Conservation (phyloP, 2,797 vertebrate species). For the Notolabrus celidotus region DNA sequence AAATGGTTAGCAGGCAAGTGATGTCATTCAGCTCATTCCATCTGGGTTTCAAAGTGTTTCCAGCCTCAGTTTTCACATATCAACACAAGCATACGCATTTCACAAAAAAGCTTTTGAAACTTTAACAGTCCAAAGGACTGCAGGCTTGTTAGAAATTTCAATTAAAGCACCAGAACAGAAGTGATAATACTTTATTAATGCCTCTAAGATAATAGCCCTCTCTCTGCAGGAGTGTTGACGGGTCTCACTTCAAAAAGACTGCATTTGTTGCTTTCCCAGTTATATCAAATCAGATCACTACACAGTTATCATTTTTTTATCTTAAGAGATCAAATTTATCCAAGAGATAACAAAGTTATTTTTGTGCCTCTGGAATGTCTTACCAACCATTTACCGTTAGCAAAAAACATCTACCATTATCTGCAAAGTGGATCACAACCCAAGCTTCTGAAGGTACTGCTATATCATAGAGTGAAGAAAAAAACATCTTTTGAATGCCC, state of each 20-base stretch:
- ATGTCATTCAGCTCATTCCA: conserved; percentile 47
- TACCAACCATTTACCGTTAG: not conserved
- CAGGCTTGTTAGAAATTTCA: conserved; percentile 57
- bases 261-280: conserved; percentile 22
- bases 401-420: not conserved
- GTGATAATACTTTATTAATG: conserved; percentile 64
- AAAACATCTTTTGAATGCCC: not conserved
- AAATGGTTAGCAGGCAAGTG: conserved; percentile 47
- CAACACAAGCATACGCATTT: conserved; percentile 45
- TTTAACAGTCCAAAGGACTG: conserved; percentile 53
- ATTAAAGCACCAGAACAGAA: conserved; percentile 50
- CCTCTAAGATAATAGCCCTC: conserved; percentile 40
- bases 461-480: not conserved
- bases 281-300: conserved; percentile 21
- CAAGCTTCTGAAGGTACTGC: not conserved
- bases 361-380: conserved; percentile 2
- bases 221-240: conserved; percentile 32
- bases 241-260: conserved; percentile 38
- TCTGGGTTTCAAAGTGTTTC: conserved; percentile 49
- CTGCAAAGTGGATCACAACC: not conserved
- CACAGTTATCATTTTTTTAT: conserved; percentile 27
- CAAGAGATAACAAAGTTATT: not conserved
- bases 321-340: conserved; percentile 28
- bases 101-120: conserved; percentile 58
- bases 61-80: conserved; percentile 53